These are phyloP conservation scores for Melanotaenia nigrans DNA, from an alignment of 2,797 vertebrate species.

Conservation along the genomic window DNA sequence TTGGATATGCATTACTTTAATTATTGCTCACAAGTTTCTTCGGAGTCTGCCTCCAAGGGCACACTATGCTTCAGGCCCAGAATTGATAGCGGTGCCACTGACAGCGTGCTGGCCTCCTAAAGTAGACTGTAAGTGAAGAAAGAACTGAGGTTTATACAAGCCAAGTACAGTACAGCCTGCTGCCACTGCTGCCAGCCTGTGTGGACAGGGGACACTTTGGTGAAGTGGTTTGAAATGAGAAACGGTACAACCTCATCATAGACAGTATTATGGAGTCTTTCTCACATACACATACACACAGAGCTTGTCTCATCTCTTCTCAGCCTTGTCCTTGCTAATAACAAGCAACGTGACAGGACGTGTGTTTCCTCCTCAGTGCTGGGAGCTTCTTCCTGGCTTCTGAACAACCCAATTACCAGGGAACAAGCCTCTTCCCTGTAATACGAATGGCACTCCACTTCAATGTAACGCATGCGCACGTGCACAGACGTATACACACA, in stretches of 20 bases:
- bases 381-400: constrained; percentile 81
- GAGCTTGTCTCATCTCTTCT: constrained; percentile 73
- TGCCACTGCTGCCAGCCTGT: constrained; percentile 53
- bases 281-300: constrained; percentile 45
- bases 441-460: constrained; percentile 78
- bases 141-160: constrained; percentile 37
- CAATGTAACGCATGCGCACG: constrained; percentile 52
- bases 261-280: constrained; percentile 63
- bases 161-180: constrained; percentile 62
- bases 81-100: constrained; percentile 55
- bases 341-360: constrained; percentile 82
- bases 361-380: constrained; percentile 81
- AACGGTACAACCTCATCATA: constrained; percentile 55
- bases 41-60: constrained; percentile 41
- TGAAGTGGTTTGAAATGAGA: constrained; percentile 66
- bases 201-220: constrained; percentile 67
- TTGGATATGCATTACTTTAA: constrained; percentile 30
- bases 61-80: constrained; percentile 50
- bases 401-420: constrained; percentile 86
- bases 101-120: constrained; percentile 57
- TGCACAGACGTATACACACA: constrained; percentile 67
- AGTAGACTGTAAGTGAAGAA: constrained; percentile 41
- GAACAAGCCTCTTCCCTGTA: constrained; percentile 83
- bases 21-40: constrained; percentile 50
- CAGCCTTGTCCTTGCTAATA: constrained; percentile 82